Evolutionary conservation across 1,140 invertebrate species (phyloP).

Genomic region (Calycopis cecrops): DNA sequence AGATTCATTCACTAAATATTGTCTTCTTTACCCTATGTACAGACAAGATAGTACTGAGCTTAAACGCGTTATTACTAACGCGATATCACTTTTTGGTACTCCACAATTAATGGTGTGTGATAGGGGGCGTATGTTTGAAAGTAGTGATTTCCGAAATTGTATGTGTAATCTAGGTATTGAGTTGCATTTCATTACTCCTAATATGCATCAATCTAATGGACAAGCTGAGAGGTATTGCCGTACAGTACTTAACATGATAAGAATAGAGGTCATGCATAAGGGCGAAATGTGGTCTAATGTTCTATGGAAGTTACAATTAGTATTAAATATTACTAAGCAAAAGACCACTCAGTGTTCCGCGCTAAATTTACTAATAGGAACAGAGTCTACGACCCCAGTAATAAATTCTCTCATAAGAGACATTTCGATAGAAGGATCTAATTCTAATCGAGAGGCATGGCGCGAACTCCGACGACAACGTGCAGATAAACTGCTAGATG

Average conservation of each 20-base stretch:
- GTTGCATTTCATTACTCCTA: conserved; percentile 23
- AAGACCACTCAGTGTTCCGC: conserved; percentile 16
- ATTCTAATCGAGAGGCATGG: conserved; percentile 19
- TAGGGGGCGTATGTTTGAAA: conserved; percentile 18
- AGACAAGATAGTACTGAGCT: conserved; percentile 16
- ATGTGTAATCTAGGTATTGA: too few relatives aligned
- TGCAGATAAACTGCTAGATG: too few relatives aligned
- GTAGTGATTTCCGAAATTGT: too few relatives aligned
- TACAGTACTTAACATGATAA: conserved; percentile 19
- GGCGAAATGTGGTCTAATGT: conserved; percentile 10
- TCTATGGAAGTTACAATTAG: conserved; percentile 16
- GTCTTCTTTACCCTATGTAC: conserved; percentile 15
- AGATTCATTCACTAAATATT: too few relatives aligned
- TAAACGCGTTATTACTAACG: conserved; percentile 8
- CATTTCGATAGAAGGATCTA: too few relatives aligned
- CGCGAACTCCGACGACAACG: conserved; percentile 5
- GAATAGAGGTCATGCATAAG: conserved; percentile 15
- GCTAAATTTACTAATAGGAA: conserved; percentile 17
- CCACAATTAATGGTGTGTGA: conserved; percentile 17
- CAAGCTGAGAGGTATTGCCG: conserved; percentile 12
- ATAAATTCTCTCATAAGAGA: too few relatives aligned
- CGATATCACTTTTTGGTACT: conserved; percentile 21
- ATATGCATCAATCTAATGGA: conserved; percentile 19
- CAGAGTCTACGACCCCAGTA: too few relatives aligned
- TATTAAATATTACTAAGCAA: conserved; percentile 17